These are phyloP conservation scores for Notodonta dromedarius DNA, from an alignment of 2,888 invertebrate genomes.

Conservation along the genomic window DNA sequence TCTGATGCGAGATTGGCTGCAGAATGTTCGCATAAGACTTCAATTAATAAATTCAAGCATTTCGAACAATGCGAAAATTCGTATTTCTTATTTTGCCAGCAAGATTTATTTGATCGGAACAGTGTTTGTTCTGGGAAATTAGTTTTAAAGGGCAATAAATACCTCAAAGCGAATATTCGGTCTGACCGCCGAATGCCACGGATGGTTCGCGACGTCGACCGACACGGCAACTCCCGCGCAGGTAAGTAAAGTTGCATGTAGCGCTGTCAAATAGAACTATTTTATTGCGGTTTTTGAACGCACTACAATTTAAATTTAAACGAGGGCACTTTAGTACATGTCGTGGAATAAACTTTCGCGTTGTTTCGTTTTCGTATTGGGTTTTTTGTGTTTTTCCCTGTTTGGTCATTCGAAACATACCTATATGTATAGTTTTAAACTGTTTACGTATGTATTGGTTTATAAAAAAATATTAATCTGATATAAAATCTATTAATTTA, in stretches of 20 bases:
- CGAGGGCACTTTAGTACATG: conserved; percentile 52
- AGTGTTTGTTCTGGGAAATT: conserved; percentile 37
- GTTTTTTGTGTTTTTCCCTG: not conserved
- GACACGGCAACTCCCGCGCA: conserved; percentile 66
- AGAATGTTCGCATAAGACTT: too few species aligned
- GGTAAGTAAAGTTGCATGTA: conserved; percentile 80
- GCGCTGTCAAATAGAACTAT: conserved; percentile 70
- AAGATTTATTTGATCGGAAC: conserved; percentile 19
- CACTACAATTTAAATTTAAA: conserved; percentile 64
- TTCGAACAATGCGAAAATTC: not conserved
- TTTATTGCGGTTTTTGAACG: conserved; percentile 71
- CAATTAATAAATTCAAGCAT: too few species aligned
- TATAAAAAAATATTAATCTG: too few species aligned
- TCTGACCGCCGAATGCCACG: conserved; percentile 50
- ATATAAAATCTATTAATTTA: too few species aligned
- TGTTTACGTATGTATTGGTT: too few species aligned
- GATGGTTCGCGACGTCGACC: conserved; percentile 47
- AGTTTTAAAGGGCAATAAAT: conserved; percentile 49
- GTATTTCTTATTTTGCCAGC: conserved; percentile 27
- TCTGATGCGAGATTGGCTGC: too few species aligned
- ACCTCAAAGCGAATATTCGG: conserved; percentile 56
- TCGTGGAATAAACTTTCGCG: conserved; percentile 35
- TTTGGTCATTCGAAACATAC: not conserved
- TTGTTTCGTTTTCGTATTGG: conserved; percentile 1
- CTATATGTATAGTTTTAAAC: too few species aligned